Evolutionary conservation across 2,888 invertebrate genomes (phyloP), one percentile per base, ranked within the genome.

Genomic region (Anticlea derivata): DNA sequence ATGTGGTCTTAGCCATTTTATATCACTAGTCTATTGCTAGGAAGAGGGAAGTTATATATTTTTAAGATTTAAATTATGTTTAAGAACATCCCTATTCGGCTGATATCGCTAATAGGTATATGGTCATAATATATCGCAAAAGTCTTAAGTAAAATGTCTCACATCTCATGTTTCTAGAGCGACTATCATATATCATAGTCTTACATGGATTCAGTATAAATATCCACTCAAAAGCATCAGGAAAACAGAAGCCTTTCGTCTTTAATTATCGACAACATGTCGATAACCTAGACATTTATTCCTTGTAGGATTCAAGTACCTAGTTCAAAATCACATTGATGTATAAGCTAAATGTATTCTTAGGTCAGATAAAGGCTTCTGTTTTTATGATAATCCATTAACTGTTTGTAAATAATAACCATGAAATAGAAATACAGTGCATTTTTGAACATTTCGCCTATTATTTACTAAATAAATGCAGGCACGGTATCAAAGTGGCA

Each of bases 301-400:
- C 67, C 80, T 87, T 87, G 68, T 86, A 86, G 86, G 75, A 68
- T 80, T 70, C 82, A 86, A 58, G 73, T 86, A 76, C 75, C 85
- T 81, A 86, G 80, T n/a, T n/a, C n/a, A 80, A 87, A 88, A 78
- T 86, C 85, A 30, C 82, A 83, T 83, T 87, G 84, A 85, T 78
- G 84, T 83, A 83, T 87, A 74, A 67, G 75, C 66, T 86, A 83
- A 80, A 65, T 50, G 20, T 13, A 27, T n/a, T 22, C 29, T 1
- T 56, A 79, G 84, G 82, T 83, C 81, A 80, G 77, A 62, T 54
- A 40, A 56, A 71, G 84, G 84, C 83, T 86, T 84, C 83, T 85
- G 84, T 83, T 85, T 83, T 80, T 71, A 49, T 51, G 50, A 47
- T 48, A 43, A 57, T 53, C 41, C 69, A 56, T 64, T 61, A 33